Evolutionary conservation across 2,113 vertebrate genomes (phyloP), one percentile per base, ranked within the genome.

Genomic region (Hucho hucho): DNA sequence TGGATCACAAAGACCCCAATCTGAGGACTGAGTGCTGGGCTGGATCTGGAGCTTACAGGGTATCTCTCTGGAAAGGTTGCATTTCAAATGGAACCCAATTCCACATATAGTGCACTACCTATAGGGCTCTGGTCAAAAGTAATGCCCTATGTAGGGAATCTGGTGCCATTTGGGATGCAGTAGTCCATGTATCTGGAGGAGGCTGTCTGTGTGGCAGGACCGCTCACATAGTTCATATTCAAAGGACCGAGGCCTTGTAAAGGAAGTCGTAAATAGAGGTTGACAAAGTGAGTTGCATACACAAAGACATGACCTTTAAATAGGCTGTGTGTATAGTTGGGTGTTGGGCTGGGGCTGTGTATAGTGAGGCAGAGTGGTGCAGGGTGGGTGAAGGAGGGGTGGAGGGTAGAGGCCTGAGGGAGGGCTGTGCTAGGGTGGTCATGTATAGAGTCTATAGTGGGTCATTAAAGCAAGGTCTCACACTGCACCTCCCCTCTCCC

Each of bases 191-290:
- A 75, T 89, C 88, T 76, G 25, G 58, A 82, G 85, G 77, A 79
- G 70, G 49, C 92, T 91, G 72, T 89, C 86, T 92, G 91, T 93
- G 92, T 93, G 92, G 91, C 84, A 88, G 87, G 84, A 91, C 80
- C 88, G 90, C 92, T 93, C 89, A 91, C 91, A 92, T 89, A 85
- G 92, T 93, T 92, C 89, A 93, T 92, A 92, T 92, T 93, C 89
- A 93, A 92, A 90, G 86, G 87, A 83, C 85, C 75, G 78, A 80
- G 77, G 81, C 79, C 87, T 86, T 87, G 83, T 93, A 91, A 93
- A 89, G 89, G 83, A 88, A 82, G 82, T 74, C 81, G 85, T 90
- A 90, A 88, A 92, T 92, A 87, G 89, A 89, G 77, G 87, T 86
- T 89, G 89, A 93, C 92, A 93, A 93, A 92, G 92, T 88, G 46